Percentiles rank a stretch among this genome's conserved stretches.
These are phyloP conservation scores for Drosophila monieri DNA, from an alignment of 2,888 invertebrate species.

Conservation along the genomic window DNA sequence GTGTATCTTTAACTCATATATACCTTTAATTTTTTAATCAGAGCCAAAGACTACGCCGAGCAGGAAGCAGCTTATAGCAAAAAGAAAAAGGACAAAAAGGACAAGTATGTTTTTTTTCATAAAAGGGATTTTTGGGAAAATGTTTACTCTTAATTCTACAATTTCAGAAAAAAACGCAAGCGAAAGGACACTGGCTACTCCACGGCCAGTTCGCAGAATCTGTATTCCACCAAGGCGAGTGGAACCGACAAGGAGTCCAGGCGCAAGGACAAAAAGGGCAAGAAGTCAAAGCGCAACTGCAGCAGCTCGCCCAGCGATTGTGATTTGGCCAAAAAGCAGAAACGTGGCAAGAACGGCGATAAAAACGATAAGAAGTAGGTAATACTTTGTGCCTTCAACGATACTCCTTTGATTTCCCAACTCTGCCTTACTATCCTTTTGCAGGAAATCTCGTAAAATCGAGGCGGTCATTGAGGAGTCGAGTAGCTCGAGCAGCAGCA, in stretches of 20 bases:
- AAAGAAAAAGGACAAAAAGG: slow-evolving; percentile 76
- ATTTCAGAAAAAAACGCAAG: slow-evolving; percentile 76
- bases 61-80: slow-evolving; percentile 77
- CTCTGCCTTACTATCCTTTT: neutral
- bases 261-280: slow-evolving; percentile 83
- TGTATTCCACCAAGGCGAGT: slow-evolving; percentile 81
- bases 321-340: slow-evolving; percentile 76
- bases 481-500: slow-evolving; percentile 61
- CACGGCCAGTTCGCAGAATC: slow-evolving; percentile 87
- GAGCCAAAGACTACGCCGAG: slow-evolving; percentile 78
- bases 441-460: slow-evolving; percentile 77
- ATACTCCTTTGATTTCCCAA: neutral
- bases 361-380: slow-evolving; percentile 80
- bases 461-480: slow-evolving; percentile 82
- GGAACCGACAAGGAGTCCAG: slow-evolving; percentile 69
- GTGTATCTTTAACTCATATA: neutral
- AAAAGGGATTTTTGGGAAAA: neutral
- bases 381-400: neutral
- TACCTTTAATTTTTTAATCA: neutral
- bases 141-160: neutral
- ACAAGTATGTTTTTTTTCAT: slow-evolving; percentile 68
- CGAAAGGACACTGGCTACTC: slow-evolving; percentile 89
- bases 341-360: slow-evolving; percentile 76
- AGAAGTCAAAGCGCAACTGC: slow-evolving; percentile 77
- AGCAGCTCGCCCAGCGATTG: slow-evolving; percentile 79